These are phyloP conservation scores for Noctua fimbriata DNA, from an alignment of 2,888 invertebrate genomes.

Conservation along the genomic window DNA sequence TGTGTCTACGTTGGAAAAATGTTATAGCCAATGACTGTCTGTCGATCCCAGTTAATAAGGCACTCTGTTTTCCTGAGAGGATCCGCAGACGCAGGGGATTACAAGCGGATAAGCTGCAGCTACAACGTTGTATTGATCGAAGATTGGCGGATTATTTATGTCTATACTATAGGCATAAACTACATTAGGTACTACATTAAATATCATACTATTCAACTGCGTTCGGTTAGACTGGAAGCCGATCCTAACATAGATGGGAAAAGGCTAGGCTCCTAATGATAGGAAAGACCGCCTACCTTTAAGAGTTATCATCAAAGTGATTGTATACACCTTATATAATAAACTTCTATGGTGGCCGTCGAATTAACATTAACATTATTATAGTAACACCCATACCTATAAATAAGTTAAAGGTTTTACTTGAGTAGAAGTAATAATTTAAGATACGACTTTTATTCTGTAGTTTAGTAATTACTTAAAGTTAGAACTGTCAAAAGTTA, in stretches of 20 bases:
- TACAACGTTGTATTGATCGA: conserved; percentile 49
- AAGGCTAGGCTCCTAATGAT: neutral
- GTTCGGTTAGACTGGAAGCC: neutral
- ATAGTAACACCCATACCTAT: too few relatives aligned
- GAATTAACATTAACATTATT: neutral
- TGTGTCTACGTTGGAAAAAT: neutral
- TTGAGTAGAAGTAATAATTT: too few relatives aligned
- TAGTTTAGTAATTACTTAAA: too few relatives aligned
- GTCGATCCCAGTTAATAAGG: conserved; percentile 25
- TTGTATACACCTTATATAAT: too few relatives aligned
- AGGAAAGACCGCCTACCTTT: neutral
- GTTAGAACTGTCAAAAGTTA: too few relatives aligned
- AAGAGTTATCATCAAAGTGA: neutral
- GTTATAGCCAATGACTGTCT: conserved; percentile 24
- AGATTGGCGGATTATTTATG: neutral
- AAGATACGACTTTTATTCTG: too few relatives aligned
- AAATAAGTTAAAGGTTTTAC: neutral
- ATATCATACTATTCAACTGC: neutral
- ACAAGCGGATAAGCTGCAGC: conserved; percentile 5
- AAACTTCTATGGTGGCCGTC: neutral
- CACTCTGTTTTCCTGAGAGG: conserved; percentile 20
- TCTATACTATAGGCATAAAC: neutral
- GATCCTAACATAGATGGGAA: neutral
- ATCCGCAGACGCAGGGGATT: conserved; percentile 24
- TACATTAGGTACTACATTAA: neutral